Percentiles rank a stretch among this genome's conserved stretches.
Evolutionary conservation across 2,797 vertebrate genomes (phyloP).

Genomic region (Dromococcyx pavoninus): DNA sequence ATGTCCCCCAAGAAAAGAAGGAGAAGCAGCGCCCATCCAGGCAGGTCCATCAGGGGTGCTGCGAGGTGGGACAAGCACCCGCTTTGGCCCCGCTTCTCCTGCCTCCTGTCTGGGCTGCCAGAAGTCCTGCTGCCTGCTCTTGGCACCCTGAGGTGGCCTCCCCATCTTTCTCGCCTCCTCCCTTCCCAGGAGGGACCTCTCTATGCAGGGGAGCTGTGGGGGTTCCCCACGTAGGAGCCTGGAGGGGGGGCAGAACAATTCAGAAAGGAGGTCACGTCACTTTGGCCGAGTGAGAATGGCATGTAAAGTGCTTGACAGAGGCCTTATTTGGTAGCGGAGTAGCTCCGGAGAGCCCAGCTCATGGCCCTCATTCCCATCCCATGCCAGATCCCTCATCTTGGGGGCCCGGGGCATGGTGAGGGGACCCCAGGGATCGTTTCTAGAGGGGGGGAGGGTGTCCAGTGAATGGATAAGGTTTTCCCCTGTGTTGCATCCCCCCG

Average conservation of each 20-base stretch:
- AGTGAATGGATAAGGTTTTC: neutral
- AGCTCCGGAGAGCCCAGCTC: neutral
- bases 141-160: neutral
- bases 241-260: neutral
- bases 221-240: neutral
- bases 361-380: neutral
- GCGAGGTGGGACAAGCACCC: neutral
- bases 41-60: neutral
- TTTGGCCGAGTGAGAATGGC: neutral
- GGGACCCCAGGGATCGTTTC: neutral
- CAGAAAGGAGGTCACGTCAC: constrained; percentile 30
- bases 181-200: fast-evolving
- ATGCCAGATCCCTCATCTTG: neutral
- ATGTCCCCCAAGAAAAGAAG: too few relatives aligned
- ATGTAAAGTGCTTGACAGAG: constrained; percentile 10
- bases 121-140: neutral
- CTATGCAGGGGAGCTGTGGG: neutral
- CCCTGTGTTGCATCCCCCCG: fast-evolving
- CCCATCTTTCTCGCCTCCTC: too few relatives aligned
- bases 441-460: neutral
- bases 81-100: neutral
- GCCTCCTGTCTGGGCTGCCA: neutral
- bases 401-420: neutral
- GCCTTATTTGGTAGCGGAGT: constrained; percentile 56
- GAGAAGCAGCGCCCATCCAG: neutral